Evolutionary conservation across 2,113 vertebrate species (phyloP).

Genomic region (Probosciger aterrimus): DNA sequence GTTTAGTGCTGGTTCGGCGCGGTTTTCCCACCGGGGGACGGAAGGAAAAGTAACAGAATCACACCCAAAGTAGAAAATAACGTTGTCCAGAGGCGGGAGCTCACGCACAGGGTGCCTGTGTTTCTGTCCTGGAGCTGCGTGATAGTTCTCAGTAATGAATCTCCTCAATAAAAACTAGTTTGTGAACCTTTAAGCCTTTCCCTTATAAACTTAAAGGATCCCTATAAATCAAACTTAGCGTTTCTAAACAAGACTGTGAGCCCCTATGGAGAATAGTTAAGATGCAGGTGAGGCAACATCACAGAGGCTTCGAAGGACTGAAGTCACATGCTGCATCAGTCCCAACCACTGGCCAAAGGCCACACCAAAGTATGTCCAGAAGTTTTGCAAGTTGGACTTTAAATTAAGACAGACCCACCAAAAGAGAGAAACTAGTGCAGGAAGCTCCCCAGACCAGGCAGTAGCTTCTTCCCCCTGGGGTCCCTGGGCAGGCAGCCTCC

Average conservation of each 20-base stretch:
- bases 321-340: background rate
- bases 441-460: background rate
- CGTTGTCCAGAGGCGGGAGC: background rate
- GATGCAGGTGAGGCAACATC: background rate
- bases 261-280: background rate
- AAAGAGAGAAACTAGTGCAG: rapidly evolving
- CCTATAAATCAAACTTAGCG: background rate
- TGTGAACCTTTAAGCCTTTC: background rate
- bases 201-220: background rate
- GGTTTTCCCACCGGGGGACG: background rate
- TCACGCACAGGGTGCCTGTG: rapidly evolving
- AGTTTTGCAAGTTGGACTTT: background rate
- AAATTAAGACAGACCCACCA: rapidly evolving
- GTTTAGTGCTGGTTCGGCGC: background rate
- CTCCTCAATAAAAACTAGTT: background rate
- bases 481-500: background rate
- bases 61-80: background rate
- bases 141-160: background rate
- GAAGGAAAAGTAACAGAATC: background rate
- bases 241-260: background rate
- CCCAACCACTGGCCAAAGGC: rapidly evolving
- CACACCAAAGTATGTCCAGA: rapidly evolving
- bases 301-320: background rate
- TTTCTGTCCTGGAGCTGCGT: background rate
- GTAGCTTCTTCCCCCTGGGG: background rate